phyloP scores from a whole-genome alignment of 2,113 vertebrate genomes.

The Equus quagga region DNA sequence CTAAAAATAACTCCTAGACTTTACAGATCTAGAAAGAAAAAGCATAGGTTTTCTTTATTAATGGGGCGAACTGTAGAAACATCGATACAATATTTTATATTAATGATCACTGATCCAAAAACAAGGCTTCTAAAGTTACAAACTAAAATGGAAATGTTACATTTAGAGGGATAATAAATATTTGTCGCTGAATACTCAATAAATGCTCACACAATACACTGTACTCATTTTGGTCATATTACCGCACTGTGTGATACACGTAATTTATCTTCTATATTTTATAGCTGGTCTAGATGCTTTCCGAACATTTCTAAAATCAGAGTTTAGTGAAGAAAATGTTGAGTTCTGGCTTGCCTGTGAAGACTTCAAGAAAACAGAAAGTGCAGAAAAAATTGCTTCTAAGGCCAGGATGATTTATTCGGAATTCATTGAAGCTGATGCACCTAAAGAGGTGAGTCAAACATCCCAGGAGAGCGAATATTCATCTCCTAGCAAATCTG shows the following conservation, averaged over 20 bases:
- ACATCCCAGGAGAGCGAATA: not conserved
- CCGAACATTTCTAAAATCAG: conserved; percentile 93
- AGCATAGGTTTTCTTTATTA: not conserved
- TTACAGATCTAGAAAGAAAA: not conserved
- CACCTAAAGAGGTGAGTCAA: conserved; percentile 93
- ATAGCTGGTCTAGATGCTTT: conserved; percentile 95
- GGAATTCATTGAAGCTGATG: conserved; percentile 93
- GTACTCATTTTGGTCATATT: not conserved
- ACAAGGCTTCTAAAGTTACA: not conserved
- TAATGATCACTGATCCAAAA: not conserved
- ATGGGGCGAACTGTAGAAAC: not conserved
- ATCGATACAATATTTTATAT: not conserved
- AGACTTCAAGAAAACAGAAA: conserved; percentile 94
- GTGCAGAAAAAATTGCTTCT: conserved; percentile 89
- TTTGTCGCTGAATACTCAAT: not conserved
- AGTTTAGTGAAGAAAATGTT: conserved; percentile 98
- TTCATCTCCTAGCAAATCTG: not conserved
- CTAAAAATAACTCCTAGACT: not conserved
- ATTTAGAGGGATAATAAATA: not conserved
- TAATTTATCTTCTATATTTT: conserved; percentile 60
- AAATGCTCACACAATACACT: not conserved
- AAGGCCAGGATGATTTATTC: conserved; percentile 93
- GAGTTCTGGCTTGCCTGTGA: conserved; percentile 97
- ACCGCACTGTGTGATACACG: not conserved
- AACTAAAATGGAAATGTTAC: not conserved